Percentiles rank a stretch among this genome's conserved stretches.
phyloP scores from a whole-genome alignment of 2,113 vertebrate genomes.

The Pantherophis guttatus region DNA sequence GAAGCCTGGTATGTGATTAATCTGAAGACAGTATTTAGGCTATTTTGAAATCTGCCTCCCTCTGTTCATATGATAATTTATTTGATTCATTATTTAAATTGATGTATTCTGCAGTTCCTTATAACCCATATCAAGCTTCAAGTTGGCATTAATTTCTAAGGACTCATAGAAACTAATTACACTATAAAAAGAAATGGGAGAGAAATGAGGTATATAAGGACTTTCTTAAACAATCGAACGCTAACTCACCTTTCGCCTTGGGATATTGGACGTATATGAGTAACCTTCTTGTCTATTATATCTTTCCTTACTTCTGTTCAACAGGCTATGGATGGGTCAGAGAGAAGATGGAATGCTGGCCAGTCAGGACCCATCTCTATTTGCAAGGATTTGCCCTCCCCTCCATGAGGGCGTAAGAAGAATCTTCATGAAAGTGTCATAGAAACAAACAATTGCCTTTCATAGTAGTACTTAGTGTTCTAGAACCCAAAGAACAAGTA shows the following conservation, averaged over 20 bases:
- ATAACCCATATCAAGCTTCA: background rate
- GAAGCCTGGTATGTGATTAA: background rate
- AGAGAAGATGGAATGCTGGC: conserved; percentile 12
- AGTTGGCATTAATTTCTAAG: background rate
- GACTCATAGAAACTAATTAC: background rate
- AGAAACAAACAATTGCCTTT: conserved; percentile 21
- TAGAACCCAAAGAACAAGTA: background rate
- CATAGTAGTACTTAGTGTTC: conserved; percentile 1
- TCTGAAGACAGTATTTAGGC: background rate
- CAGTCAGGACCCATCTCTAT: conserved; percentile 2
- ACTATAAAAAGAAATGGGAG: background rate
- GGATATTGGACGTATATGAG: background rate
- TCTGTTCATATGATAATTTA: background rate
- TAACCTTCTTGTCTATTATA: background rate
- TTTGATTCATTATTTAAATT: background rate
- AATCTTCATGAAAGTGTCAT: conserved; percentile 28
- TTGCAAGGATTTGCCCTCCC: background rate
- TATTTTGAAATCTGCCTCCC: background rate
- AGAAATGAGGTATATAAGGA: background rate
- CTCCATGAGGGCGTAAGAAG: conserved; percentile 3
- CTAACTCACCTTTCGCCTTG: conserved; percentile 6
- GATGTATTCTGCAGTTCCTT: background rate
- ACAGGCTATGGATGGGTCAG: background rate
- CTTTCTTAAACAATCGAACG: background rate
- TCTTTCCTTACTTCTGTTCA: background rate